Conservation (phyloP, 1,140 invertebrate genomes). For the Tribolium castaneum region DNA sequence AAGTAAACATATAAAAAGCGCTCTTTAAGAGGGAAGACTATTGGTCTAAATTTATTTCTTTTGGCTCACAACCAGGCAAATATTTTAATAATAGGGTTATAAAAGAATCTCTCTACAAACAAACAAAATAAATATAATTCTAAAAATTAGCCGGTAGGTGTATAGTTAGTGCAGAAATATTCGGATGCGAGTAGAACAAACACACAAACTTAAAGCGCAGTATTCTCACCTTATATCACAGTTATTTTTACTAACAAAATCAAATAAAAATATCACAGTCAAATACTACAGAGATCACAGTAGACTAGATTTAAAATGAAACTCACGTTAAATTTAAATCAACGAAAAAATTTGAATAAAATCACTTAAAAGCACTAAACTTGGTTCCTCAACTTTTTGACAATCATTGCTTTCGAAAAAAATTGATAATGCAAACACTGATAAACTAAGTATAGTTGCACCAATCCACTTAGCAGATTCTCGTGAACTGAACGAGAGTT, state of each 20-base stretch:
- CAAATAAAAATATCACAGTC: slow-evolving; percentile 45
- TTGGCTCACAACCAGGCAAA: slow-evolving; percentile 13
- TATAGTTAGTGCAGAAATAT: slow-evolving; percentile 4
- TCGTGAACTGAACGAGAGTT: slow-evolving; percentile 36
- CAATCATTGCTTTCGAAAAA: slow-evolving; percentile 17
- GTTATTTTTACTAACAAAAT: slow-evolving; percentile 36
- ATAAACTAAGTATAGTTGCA: slow-evolving; percentile 12
- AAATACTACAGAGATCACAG: slow-evolving; percentile 45
- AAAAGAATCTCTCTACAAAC: slow-evolving; percentile 17
- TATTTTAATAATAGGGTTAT: slow-evolving; percentile 35
- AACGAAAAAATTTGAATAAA: slow-evolving; percentile 11
- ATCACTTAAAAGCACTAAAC: slow-evolving; percentile 22
- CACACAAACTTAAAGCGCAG: slow-evolving; percentile 10
- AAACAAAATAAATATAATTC: slow-evolving; percentile 30
- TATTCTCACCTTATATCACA: slow-evolving; percentile 40
- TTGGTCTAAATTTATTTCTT: slow-evolving; percentile 12
- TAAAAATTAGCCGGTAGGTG: not conserved
- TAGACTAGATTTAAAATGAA: slow-evolving; percentile 43
- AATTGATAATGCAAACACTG: not conserved
- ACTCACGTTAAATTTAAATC: slow-evolving; percentile 37
- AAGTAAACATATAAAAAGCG: slow-evolving; percentile 22
- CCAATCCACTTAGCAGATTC: slow-evolving; percentile 29
- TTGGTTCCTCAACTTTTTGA: slow-evolving; percentile 2
- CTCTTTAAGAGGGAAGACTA: slow-evolving; percentile 6
- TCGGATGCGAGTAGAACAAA: not conserved